Conservation (phyloP, 2,888 invertebrate genomes). For the Dascillus cervinus region DNA sequence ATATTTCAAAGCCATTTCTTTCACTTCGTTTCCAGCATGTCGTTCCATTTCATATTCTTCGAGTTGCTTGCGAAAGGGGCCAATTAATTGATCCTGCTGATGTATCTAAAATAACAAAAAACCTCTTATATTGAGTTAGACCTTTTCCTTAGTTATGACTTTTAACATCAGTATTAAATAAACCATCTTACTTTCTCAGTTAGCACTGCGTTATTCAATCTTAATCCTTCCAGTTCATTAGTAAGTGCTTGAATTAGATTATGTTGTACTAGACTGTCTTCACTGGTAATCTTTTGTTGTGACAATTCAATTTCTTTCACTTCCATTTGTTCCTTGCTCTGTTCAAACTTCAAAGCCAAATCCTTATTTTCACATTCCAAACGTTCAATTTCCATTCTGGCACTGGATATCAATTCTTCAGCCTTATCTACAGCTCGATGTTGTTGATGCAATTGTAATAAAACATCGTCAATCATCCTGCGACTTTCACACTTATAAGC, state of each 20-base stretch:
- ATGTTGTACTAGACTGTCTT: constrained; percentile 3
- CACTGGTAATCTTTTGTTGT: constrained; percentile 6
- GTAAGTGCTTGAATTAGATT: too few relatives aligned
- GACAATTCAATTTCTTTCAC: constrained; percentile 10
- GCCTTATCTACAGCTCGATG: constrained; percentile 19
- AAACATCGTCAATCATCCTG: too few relatives aligned
- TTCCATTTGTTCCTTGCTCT: constrained; percentile 7
- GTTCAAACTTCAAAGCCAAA: constrained; percentile 2
- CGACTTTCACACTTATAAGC: too few relatives aligned
- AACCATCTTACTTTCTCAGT: constrained; percentile 10
- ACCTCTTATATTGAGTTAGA: too few relatives aligned
- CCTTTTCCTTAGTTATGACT: too few relatives aligned
- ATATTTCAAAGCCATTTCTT: constrained; percentile 49
- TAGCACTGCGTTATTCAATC: constrained; percentile 12
- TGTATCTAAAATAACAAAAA: too few relatives aligned
- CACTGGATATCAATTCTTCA: constrained; percentile 18
- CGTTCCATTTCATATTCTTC: constrained; percentile 45
- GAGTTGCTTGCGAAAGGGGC: constrained; percentile 42
- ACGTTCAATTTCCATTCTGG: constrained; percentile 18
- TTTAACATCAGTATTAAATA: constrained; percentile 9
- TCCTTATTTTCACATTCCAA: constrained; percentile 11
- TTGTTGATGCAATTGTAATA: constrained; percentile 23
- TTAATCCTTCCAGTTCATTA: neutral
- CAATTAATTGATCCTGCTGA: constrained; percentile 32
- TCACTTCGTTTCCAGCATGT: constrained; percentile 44